Evolutionary conservation across 1,140 invertebrate species (phyloP).

Genomic region (Diachasma alloeum): DNA sequence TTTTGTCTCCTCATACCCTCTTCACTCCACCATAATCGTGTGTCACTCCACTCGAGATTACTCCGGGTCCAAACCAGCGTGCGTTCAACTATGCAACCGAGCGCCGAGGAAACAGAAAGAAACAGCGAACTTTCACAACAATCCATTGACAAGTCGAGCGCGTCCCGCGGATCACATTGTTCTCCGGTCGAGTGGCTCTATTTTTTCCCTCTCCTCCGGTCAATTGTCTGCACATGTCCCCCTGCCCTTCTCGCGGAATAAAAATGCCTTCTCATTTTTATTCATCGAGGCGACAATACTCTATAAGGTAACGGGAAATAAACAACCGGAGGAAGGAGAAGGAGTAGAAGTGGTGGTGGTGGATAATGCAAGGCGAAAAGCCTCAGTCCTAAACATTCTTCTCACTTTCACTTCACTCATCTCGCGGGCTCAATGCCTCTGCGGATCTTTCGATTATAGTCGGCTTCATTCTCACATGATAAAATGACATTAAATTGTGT

Average conservation of each 20-base stretch:
- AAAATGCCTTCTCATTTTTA: neutral
- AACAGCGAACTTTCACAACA: neutral
- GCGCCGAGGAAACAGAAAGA: no score
- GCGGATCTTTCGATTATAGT: neutral
- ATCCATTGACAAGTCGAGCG: neutral
- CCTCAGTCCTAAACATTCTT: conserved; percentile 35
- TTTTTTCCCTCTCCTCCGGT: neutral
- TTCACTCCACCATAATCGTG: neutral
- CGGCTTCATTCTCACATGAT: neutral
- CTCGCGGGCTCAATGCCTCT: conserved; percentile 2
- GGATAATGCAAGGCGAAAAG: neutral
- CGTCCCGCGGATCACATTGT: neutral
- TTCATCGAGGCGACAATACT: neutral
- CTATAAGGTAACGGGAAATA: conserved; percentile 1
- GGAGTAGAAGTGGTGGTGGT: neutral
- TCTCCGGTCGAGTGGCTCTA: neutral
- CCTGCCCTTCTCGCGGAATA: neutral
- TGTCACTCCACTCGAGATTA: neutral
- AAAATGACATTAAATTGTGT: neutral
- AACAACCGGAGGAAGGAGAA: neutral
- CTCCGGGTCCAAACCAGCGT: neutral
- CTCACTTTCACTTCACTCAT: conserved; percentile 41
- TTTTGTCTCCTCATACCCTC: neutral
- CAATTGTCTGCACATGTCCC: neutral
- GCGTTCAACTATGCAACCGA: neutral